Conservation (phyloP, 2,888 invertebrate species). For the Bursaphelenchus okinawaensis region DNA sequence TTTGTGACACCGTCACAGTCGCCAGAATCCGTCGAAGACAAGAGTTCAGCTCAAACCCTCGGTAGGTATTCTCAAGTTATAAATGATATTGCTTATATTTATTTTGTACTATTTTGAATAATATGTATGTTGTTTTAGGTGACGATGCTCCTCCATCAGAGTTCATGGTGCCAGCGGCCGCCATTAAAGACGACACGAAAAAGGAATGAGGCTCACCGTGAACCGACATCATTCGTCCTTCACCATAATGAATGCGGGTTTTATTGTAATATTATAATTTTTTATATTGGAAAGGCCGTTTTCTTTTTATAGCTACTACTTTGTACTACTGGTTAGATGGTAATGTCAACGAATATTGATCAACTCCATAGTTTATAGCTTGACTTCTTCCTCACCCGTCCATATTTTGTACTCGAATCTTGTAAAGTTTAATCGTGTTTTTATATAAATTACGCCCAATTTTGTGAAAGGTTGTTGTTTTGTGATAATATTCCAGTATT, state of each 20-base stretch:
- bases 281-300: not conserved
- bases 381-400: not conserved
- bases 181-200: not conserved
- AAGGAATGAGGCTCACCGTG: not conserved
- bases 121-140: conserved; percentile 14
- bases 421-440: not conserved
- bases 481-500: no score
- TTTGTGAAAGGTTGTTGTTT: not conserved
- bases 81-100: no score
- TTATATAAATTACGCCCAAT: conserved; percentile 1
- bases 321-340: not conserved
- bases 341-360: no score
- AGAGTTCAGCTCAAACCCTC: not conserved
- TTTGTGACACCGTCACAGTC: conserved; percentile 20
- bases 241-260: not conserved
- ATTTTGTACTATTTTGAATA: conserved; percentile 1
- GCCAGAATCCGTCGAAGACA: conserved; percentile 10
- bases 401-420: not conserved
- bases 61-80: no score
- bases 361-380: not conserved
- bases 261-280: not conserved
- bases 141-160: conserved; percentile 33
- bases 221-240: not conserved
- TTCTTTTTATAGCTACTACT: not conserved
- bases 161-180: conserved; percentile 20